Base-by-base conservation (phyloP, 2,888 invertebrate genomes). In the Ceratothoa steindachneri region DNA sequence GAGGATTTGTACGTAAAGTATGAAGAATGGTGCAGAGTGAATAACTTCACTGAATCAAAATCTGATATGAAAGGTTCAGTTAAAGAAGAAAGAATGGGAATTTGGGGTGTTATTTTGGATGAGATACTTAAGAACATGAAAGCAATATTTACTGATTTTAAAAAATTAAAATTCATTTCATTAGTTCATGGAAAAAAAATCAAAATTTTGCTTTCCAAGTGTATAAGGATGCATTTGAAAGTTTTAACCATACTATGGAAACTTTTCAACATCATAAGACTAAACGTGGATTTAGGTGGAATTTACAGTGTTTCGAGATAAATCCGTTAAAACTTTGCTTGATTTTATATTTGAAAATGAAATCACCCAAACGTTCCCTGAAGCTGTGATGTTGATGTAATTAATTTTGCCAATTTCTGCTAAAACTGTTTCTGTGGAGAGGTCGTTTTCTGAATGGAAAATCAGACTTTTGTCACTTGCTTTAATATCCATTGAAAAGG, bases 301-400 rank as follows among this genome's bases (percentile, higher is more conserved):
- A 60, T 60, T 60, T 60, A 60, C 60, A 60, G n/a, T 60, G 60
- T n/a, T 12, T n/a, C n/a, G n/a, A n/a, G n/a, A n/a, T n/a, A n/a
- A n/a, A n/a, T n/a, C n/a, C n/a, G n/a, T n/a, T n/a, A n/a, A n/a
- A n/a, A n/a, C n/a, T n/a, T n/a, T n/a, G n/a, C n/a, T n/a, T n/a
- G n/a, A n/a, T n/a, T n/a, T n/a, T 19, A 60, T n/a, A 19, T n/a
- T 60, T 60, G 5, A n/a, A 41, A 41, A 22, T n/a, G n/a, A 60
- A 60, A 9, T 60, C 12, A 60, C 7, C 24, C 24, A 60, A 60
- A 60, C 24, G n/a, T 60, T 60, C 24, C 9, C n/a, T n/a, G n/a
- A n/a, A n/a, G n/a, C n/a, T n/a, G n/a, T n/a, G n/a, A n/a, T n/a
- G n/a, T n/a, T n/a, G 19, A 7, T 60, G 24, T 9, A 60, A 19